Base-by-base conservation (phyloP, 1,140 invertebrate species). In the Zeugodacus cucurbitae region DNA sequence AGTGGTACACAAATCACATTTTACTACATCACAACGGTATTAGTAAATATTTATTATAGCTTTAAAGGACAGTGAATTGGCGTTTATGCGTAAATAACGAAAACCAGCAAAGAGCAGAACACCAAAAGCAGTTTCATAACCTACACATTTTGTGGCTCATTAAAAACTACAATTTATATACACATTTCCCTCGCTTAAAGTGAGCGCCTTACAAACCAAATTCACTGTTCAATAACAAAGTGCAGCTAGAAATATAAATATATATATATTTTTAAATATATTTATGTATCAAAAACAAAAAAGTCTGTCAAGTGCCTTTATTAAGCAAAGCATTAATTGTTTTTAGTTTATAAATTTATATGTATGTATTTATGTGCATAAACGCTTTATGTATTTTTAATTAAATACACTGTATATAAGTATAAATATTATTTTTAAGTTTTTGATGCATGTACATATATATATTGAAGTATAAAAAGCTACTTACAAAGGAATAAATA, bases 21-120 rank as follows among this genome's bases (percentile, higher is more conserved):
- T 54, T 82, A 82, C 74, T 82, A 48, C 74, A 82, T 82, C 74
- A 82, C 74, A 62, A n/a, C 34, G 37, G 74, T 82, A 82, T 82
- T 82, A 82, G 74, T 82, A 54, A 82, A 74, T 74, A 74, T 82
- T 82, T 82, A 82, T 82, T 82, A 82, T 82, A 82, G 74, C 74
- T 82, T 82, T 82, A 82, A 82, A 48, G 48, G 48, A 48, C 74
- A 37, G 37, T 26, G n/a, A 48, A 82, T n/a, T 26, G 10, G 41
- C 37, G 74, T 22, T 44, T 82, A 3, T n/a, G 29, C 26, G 14
- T 17, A 20, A 17, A 20, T 17, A 17, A 54, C 48, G 48, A 54
- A 54, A 17, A 54, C 1, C 20, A 54, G 48, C 48, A 54, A 54
- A 54, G 14, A 17, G 48, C 48, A 54, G 48, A 54, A 54, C 14